Evolutionary conservation across 2,797 vertebrate species (phyloP), one percentile per base, ranked within the genome.

Genomic region (Leptodactylus fallax): DNA sequence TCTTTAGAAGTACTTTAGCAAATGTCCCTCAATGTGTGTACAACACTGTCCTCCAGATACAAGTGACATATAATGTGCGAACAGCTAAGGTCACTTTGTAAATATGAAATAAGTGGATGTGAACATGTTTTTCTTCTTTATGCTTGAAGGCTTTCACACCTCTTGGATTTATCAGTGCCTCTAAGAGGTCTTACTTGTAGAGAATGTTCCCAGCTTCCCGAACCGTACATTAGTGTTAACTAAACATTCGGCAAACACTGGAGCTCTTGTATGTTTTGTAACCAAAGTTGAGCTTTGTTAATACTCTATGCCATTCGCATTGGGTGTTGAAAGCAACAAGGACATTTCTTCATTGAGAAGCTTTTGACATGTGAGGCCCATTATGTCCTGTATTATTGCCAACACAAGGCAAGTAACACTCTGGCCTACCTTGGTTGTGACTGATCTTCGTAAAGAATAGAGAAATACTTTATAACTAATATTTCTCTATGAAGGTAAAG

Each of bases 11-110:
- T 60, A 36, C 55, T 79, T 79, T 60, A 58, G 21, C 17, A 61
- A 80, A 80, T 61, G 19, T 61, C 56, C 56, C 79, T 81, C 58
- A 81, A 47, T 63, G 56, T 45, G 58, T 47, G 0, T 81, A 23
- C 27, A 79, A 79, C 27, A 60, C 17, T 60, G 56, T 61, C 79
- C 58, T 77, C 58, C 58, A 81, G 53, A 81, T 47, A 81, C 60
- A 63, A 81, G 58, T 23, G 79, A 81, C 58, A n/a, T 56, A 58
- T 23, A 8, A 36, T 25, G 80, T 83, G 81, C 55, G 63, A 83
- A 83, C 81, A 72, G 53, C 16, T 21, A 84, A 84, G 69, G 82
- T 84, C 82, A 74, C 51, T 74, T 72, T 74, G 69, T 84, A 84
- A 84, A 84, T 84, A 74, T 74, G 82, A 56, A 60, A 72, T 72